Base-by-base conservation (phyloP, 30 jellyfish, hydroid and myxozoan species). In the Mastigias papua region DNA sequence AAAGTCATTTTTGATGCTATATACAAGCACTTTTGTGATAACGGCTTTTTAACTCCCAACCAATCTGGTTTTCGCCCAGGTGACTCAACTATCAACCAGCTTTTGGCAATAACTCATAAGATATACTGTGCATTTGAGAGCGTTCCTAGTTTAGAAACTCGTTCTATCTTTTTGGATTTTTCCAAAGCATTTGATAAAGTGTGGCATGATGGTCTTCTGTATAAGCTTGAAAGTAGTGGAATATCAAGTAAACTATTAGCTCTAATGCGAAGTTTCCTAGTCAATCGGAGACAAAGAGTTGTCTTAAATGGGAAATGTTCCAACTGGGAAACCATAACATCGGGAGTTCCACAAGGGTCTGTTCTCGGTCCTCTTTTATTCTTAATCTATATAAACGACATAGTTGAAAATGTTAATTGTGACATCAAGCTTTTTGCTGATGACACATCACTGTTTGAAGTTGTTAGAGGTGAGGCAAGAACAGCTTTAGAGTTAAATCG, bases 131-230 rank as follows among this genome's bases (percentile, higher is more conserved):
- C 78, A 21, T 66, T 66, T 29, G 42, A 66, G 37, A 66, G 48
- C 48, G 48, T 26, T 28, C 48, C 78, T 66, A 66, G 78, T 66
- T 16, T 26, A n/a, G 78, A 66, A 66, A 66, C 78, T 66, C 78
- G 78, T 21, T 11, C 78, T 66, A n/a, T 66, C 8, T 66, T 66
- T 26, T 66, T 66, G 78, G 51, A 66, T 21, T n/a, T 66, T 7
- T 66, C 78, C 48, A 66, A 66, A 20, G 78, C 78, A 16, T 66
- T 66, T 66, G 78, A 66, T 28, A 21, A 16, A 66, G 78, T 21
- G 42, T 66, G 42, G 48, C 57, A 21, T 28, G 78, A 22, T 21
- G 57, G 42, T 26, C 78, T 66, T 21, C 48, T 66, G 48, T 66
- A 66, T 48, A 66, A 66, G 48, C 78, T 66, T 2, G 57, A 66